Conservation (phyloP, 2,113 vertebrate genomes). For the Perca schrenkii region DNA sequence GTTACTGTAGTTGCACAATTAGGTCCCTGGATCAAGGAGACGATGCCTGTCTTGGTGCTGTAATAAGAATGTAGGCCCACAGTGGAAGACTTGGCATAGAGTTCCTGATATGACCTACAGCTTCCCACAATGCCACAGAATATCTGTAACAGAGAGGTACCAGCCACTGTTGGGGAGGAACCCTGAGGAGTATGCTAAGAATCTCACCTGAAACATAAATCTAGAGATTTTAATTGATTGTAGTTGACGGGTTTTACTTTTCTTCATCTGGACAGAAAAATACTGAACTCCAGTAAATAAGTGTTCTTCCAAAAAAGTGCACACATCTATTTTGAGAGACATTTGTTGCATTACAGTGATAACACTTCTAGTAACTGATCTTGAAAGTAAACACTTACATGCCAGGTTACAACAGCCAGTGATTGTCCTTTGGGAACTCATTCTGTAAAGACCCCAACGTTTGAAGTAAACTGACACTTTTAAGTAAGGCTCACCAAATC, state of each 20-base stretch:
- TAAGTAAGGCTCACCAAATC: not conserved
- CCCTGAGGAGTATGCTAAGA: not conserved
- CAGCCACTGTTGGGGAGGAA: not conserved
- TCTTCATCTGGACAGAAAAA: conserved; percentile 10
- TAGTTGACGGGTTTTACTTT: not conserved
- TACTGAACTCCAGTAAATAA: not conserved
- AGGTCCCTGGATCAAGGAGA: not conserved
- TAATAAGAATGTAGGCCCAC: not conserved
- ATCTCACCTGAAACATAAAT: conserved; percentile 51
- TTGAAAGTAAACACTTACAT: not conserved
- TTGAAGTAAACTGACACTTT: not conserved
- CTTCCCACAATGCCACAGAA: conserved; percentile 20
- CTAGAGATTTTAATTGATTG: not conserved
- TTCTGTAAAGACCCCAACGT: not conserved
- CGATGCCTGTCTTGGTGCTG: not conserved
- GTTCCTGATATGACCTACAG: conserved; percentile 1
- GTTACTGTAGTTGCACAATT: conserved; percentile 13
- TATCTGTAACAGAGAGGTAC: conserved; percentile 21
- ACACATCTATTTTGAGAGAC: conserved; percentile 10
- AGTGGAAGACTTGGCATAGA: not conserved
- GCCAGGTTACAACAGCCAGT: not conserved
- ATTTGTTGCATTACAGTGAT: not conserved
- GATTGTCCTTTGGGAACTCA: not conserved
- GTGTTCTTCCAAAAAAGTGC: not conserved
- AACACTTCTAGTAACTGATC: not conserved